Base-by-base conservation (phyloP, 2,113 vertebrate species). In the Lipotes vexillifer region DNA sequence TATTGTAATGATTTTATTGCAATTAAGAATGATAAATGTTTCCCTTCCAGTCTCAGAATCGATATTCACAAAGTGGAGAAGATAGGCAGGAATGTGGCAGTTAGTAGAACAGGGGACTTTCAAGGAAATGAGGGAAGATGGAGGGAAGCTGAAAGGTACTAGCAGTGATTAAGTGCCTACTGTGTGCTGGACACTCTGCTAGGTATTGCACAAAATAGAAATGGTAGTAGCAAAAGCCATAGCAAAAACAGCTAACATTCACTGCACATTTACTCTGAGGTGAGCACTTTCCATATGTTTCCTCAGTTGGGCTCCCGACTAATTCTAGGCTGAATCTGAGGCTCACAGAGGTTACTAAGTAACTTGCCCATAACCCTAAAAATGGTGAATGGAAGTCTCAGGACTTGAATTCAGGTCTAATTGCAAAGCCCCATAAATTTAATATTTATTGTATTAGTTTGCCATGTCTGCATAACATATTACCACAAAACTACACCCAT, bases 11-110 rank as follows among this genome's bases (percentile, higher is more conserved):
- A 97, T 97, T 98, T 98, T 97, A 98, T 96, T 98, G 98, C 97
- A 98, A 98, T 99, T 98, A 98, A 98, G 98, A 98, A 98, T 98
- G 98, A 99, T 98, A 98, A 99, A 99, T 98, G 98, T 98, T 98
- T 98, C 97, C 82, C 97, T 97, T 94, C 96, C 95, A 90, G 97
- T 98, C 86, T 97, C 97, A 97, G 97, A 98, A 98, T 98, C 98
- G 98, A 98, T 98, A 97, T 98, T 98, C 98, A 98, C 97, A 94
- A 97, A 98, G 93, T 97, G 80, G 83, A 82, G 66, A 65, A 97
- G 94, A 97, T 65, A 81, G 83, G 57, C n/a, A 0, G 25, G 59
- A 94, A 93, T 81, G 83, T 57, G 49, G 71, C 52, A 41, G 31
- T 83, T 52, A 90, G 55, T 38, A 82, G 63, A 90, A 84, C 7